These are phyloP conservation scores for Geophilus truncorum DNA, from an alignment of 2,888 invertebrate genomes.

Conservation along the genomic window DNA sequence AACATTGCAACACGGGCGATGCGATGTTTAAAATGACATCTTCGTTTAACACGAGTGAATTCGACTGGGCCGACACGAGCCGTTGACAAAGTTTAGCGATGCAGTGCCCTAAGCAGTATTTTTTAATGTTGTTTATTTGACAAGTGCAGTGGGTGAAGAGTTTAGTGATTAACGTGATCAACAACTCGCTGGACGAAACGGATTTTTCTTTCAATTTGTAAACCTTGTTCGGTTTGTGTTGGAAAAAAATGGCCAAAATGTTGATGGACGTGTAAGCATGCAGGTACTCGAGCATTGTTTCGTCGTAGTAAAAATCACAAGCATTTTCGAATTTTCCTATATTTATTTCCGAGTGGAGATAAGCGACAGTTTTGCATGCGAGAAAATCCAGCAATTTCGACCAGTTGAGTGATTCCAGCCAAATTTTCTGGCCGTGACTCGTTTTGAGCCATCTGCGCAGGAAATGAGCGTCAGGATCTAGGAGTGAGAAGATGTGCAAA, in stretches of 20 bases:
- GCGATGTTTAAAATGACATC: background rate
- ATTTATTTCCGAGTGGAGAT: background rate
- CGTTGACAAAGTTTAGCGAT: background rate
- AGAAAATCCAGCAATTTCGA: background rate
- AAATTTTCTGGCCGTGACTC: background rate
- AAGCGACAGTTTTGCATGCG: background rate
- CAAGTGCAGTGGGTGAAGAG: background rate
- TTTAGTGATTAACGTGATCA: background rate
- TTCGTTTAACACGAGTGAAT: background rate
- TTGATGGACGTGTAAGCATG: background rate
- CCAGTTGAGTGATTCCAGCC: background rate
- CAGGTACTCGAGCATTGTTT: background rate
- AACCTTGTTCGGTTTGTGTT: background rate
- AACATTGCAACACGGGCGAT: background rate
- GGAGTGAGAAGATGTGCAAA: slow-evolving; percentile 20
- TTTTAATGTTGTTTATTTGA: background rate
- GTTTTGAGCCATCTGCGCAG: slow-evolving; percentile 22
- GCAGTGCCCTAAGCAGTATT: background rate
- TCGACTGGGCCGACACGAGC: background rate
- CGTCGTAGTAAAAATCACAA: background rate
- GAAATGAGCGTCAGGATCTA: background rate
- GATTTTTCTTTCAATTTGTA: background rate
- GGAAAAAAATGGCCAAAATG: background rate
- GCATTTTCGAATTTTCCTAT: background rate
- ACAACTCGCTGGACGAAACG: background rate